Evolutionary conservation across 37 sponge, comb jelly and placozoan genomes (phyloP), one percentile per base, ranked within the genome.

Genomic region (Corticium candelabrum): DNA sequence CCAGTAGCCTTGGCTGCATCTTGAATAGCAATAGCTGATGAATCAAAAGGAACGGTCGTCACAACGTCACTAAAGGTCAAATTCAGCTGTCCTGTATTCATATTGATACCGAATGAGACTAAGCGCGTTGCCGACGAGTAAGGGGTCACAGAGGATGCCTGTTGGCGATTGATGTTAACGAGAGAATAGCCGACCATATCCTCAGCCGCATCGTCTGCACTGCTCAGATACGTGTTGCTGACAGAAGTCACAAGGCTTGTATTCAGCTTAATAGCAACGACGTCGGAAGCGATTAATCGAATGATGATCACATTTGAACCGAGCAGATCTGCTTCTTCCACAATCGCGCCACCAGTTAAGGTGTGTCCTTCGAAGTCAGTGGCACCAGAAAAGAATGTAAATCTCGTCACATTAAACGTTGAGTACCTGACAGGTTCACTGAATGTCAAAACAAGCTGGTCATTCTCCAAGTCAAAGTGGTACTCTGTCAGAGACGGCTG

Each of bases 21-120:
- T 74, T 94, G 95, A 41, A 94, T 57, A 5, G 89, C 84, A n/a
- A 94, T 32, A 2, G 87, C 84, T 37, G 72, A 37, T 34, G 86
- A 70, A 43, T 90, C 82, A 77, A 90, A 90, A 7, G 91, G 83
- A 67, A 77, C 78, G 15, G 82, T 67, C 30, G 76, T 62, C 4
- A 94, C 83, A 33, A 94, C 91, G 79, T 94, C 91, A 69, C 40
- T 82, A 56, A 94, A 94, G 38, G 95, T 94, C 30, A 94, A 50
- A 37, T 86, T 90, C 29, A 94, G 75, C 68, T 86, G 67, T 40
- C 91, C 95, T 74, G 68, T 78, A 72, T 94, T 94, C 37, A 87
- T 79, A 72, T 94, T 83, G 71, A 90, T 83, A 0, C 85, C 76
- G 70, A 90, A 94, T 0, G 68, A 35, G 5, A 77, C 31, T 57